These are phyloP conservation scores for Nemotelus nigrinus DNA, from an alignment of 2,888 invertebrate genomes.

Conservation along the genomic window DNA sequence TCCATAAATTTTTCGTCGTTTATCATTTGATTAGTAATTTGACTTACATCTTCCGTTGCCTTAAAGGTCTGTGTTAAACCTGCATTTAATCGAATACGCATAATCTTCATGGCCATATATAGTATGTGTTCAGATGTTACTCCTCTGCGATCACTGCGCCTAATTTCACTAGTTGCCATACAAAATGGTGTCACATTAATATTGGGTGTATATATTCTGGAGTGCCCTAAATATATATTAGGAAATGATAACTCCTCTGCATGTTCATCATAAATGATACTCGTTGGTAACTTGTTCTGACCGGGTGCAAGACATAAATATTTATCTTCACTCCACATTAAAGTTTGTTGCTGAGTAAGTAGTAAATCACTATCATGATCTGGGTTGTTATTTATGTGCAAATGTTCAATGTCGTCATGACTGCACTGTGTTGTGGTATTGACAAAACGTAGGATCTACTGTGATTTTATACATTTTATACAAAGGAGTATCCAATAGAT, in stretches of 20 bases:
- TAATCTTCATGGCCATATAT: constrained; percentile 62
- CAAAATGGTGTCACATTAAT: too few species aligned
- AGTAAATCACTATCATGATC: not conserved
- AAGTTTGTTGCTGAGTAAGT: constrained; percentile 51
- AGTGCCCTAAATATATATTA: too few species aligned
- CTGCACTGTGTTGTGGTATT: too few species aligned
- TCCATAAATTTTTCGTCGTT: too few species aligned
- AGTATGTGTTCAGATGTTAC: constrained; percentile 58
- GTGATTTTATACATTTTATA: too few species aligned
- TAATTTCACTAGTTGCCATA: constrained; percentile 52
- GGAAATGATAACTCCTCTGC: constrained; percentile 63
- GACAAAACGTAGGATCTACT: too few species aligned
- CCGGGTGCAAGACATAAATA: constrained; percentile 57
- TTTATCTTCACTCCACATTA: constrained; percentile 59
- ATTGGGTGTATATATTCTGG: too few species aligned
- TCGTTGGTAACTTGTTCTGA: constrained; percentile 55
- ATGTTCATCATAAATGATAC: constrained; percentile 60
- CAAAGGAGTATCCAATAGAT: not conserved
- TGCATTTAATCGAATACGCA: constrained; percentile 57
- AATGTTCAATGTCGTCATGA: not conserved
- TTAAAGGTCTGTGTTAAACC: too few species aligned
- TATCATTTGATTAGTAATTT: too few species aligned
- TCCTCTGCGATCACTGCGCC: constrained; percentile 56
- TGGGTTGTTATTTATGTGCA: not conserved
- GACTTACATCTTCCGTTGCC: constrained; percentile 48